These are phyloP conservation scores for Coelopa pilipes DNA, from an alignment of 2,888 invertebrate species.

Conservation along the genomic window DNA sequence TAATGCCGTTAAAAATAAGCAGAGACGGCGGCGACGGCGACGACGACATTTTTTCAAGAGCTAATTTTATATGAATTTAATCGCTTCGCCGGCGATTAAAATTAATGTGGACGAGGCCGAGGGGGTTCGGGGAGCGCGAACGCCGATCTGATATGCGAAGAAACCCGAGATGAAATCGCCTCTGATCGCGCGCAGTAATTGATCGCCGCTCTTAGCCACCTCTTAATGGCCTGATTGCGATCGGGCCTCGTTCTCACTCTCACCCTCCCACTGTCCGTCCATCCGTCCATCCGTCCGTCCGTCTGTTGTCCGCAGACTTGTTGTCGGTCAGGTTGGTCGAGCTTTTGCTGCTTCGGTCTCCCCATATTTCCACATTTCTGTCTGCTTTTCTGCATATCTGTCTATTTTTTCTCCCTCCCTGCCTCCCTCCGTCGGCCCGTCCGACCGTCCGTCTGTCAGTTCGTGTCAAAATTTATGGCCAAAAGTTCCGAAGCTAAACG, in stretches of 20 bases:
- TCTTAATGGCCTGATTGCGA: neutral
- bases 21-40: neutral
- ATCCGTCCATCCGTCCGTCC: neutral
- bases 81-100: conserved; percentile 13
- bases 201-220: conserved; percentile 9
- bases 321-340: neutral
- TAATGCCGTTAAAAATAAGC: conserved; percentile 40
- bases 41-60: conserved; percentile 31
- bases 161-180: neutral
- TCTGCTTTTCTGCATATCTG: neutral
- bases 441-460: conserved; percentile 6
- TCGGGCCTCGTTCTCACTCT: neutral
- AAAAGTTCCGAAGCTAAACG: conserved; percentile 9
- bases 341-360: neutral
- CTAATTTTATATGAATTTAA: conserved; percentile 39
- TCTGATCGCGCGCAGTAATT: neutral
- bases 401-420: neutral
- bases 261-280: too few relatives aligned
- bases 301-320: neutral
- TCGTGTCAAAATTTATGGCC: conserved; percentile 20
- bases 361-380: neutral
- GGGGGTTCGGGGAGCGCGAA: neutral
- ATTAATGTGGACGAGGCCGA: too few relatives aligned
- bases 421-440: too few relatives aligned
- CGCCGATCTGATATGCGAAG: neutral